Base-by-base conservation (phyloP, 2,888 invertebrate genomes). In the Fragum fragum region DNA sequence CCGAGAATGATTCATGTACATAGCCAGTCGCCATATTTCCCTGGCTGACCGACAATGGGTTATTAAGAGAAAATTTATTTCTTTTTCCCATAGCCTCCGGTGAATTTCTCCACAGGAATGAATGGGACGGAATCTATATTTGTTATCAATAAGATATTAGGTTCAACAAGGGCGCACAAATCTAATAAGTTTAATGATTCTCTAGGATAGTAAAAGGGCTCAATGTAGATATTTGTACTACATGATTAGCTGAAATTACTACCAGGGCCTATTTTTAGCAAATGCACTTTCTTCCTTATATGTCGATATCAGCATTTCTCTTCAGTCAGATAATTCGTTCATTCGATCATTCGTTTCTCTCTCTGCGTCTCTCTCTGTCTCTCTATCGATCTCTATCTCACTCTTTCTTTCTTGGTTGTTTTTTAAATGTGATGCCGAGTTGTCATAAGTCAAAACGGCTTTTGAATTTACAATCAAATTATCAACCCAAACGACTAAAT, bases 181-280 rank as follows among this genome's bases (percentile, higher is more conserved):
- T 57, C 57, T 57, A 57, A 57, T 57, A 57, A 57, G 57, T 57
- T 57, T 57, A 57, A 57, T 57, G 57, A 57, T 57, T 57, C 57
- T 57, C 26, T 26, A 7, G 16, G 57, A 57, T 0, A 26, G 57
- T 57, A 57, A 57, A 26, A 23, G 28, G 57, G 9, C 26, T 7
- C 0, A 2, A 11, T 14, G 2, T 14, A 16, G 5, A 47, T 9
- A 36, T 36, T 36, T 36, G 32, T 47, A 47, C 47, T 47, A 47
- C 47, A 47, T n/a, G 47, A 47, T 47, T 47, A 47, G 5, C 47
- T 18, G 16, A 47, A 47, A 47, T 47, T 47, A 47, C 47, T 2
- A 3, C 16, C 3, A 14, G 18, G 47, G 5, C 14, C 47, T 47
- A 47, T 47, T 9, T 47, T 47, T 14, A 16, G 16, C 18, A n/a